Evolutionary conservation across 1,140 invertebrate species (phyloP).

Genomic region (Lepidurus packardi): DNA sequence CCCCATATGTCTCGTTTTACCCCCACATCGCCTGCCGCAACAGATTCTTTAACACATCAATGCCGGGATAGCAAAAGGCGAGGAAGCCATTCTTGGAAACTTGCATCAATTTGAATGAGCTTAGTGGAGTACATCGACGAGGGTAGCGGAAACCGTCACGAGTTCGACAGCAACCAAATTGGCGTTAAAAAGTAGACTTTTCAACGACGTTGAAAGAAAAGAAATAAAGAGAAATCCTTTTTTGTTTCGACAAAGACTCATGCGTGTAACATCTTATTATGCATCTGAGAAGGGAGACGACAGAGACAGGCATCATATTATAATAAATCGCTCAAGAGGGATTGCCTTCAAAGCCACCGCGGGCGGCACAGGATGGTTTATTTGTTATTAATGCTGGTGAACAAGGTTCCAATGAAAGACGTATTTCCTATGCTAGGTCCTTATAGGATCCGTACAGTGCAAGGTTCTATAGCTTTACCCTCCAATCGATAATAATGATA

Average conservation of each 20-base stretch:
- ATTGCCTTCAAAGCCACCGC: neutral
- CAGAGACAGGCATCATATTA: constrained; percentile 4
- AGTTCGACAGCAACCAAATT: too few species aligned
- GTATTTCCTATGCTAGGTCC: neutral
- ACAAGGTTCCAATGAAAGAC: neutral
- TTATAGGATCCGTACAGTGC: neutral
- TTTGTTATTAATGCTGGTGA: neutral
- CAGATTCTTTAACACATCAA: constrained; percentile 15
- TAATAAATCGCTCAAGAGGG: neutral
- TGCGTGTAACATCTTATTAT: too few species aligned
- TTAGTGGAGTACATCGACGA: too few species aligned
- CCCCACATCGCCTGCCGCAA: neutral
- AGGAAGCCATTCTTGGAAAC: neutral
- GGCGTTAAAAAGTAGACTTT: too few species aligned
- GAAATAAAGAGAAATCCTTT: too few species aligned
- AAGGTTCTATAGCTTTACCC: neutral
- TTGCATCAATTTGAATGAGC: constrained; percentile 8
- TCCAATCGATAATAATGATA: constrained; percentile 3
- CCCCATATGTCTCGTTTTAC: neutral
- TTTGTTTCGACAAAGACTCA: too few species aligned
- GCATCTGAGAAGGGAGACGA: neutral
- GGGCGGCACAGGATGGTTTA: neutral
- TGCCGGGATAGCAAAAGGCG: neutral
- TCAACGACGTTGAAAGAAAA: too few species aligned
- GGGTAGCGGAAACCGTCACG: too few species aligned